Base-by-base conservation (phyloP, 1,140 invertebrate species). In the Drosophila simulans region DNA sequence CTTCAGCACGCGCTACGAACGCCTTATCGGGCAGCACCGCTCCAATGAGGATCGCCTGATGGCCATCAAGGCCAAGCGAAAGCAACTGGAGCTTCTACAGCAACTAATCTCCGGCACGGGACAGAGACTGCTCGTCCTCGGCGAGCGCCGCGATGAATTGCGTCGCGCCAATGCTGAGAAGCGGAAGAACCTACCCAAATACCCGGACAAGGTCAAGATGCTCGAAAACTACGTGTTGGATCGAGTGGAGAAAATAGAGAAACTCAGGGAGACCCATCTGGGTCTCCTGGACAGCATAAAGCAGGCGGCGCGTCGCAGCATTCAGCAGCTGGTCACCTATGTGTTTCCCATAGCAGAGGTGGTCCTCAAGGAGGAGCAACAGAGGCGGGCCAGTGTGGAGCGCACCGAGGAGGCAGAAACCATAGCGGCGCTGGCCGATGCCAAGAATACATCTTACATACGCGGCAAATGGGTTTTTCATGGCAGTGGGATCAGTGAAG, bases 381-480 rank as follows among this genome's bases (percentile, higher is more conserved):
- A 81, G 39, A 72, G 80, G 10, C 62, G 70, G 46, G 43, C 58
- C 37, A 56, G 48, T 56, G 56, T 72, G 8, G 71, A 89, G 53
- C 70, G 80, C 25, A 84, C 77, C 40, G 93, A 93, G 76, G 93
- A 93, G 45, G 94, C 95, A 56, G 94, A 94, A 72, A 95, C 95
- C 31, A 94, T 95, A 22, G 95, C 93, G 80, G 96, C 95, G 10
- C 92, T 97, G 58, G 95, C 95, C 11, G 96, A 97, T 92, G 96
- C 96, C 17, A 95, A 95, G 39, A 94, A 94, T 88, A 96, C 95
- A 11, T 95, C 95, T 13, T 96, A 96, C 74, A 94, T 97, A 43
- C 93, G 94, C 70, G 96, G 96, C 31, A 94, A 94, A 84, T 97
- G 96, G 96, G 94, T 96, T 27, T 81, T 92, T n/a, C 94, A 94